These are phyloP conservation scores for Tupiocoris notatus DNA, from an alignment of 2,888 invertebrate genomes.

Conservation along the genomic window DNA sequence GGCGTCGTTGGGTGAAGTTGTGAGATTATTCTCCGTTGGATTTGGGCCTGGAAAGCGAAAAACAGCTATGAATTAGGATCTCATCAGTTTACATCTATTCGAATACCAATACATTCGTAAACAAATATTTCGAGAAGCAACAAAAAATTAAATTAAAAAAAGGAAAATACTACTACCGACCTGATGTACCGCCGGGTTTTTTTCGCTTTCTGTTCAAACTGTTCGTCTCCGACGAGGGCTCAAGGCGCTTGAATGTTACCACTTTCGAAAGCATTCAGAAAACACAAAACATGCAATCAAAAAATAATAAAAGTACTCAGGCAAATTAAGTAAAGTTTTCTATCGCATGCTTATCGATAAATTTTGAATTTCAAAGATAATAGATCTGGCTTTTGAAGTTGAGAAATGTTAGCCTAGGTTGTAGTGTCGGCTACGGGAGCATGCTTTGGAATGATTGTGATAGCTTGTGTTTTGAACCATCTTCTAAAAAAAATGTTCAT, in stretches of 20 bases:
- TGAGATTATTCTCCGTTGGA: slow-evolving; percentile 58
- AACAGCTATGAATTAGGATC: neutral
- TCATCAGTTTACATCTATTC: no score
- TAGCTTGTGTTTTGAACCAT: no score
- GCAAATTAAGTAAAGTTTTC: slow-evolving; percentile 30
- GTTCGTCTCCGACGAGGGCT: slow-evolving; percentile 51
- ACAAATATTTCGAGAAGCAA: no score
- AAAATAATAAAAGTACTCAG: slow-evolving; percentile 49
- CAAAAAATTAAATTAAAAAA: no score
- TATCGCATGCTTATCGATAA: slow-evolving; percentile 46
- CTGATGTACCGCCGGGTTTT: slow-evolving; percentile 61
- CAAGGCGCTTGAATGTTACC: slow-evolving; percentile 79
- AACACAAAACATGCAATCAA: slow-evolving; percentile 53
- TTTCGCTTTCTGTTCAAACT: slow-evolving; percentile 65
- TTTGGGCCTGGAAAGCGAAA: slow-evolving; percentile 55
- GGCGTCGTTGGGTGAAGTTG: slow-evolving; percentile 53
- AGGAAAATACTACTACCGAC: slow-evolving; percentile 18
- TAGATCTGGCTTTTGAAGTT: no score
- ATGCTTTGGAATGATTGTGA: no score
- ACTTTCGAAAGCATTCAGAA: slow-evolving; percentile 57
- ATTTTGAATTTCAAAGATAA: no score
- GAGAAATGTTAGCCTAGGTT: no score
- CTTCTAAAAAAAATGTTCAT: no score
- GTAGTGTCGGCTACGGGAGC: no score
- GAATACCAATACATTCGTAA: no score